Base-by-base conservation (phyloP, 2,797 vertebrate species). In the Crenichthys baileyi region DNA sequence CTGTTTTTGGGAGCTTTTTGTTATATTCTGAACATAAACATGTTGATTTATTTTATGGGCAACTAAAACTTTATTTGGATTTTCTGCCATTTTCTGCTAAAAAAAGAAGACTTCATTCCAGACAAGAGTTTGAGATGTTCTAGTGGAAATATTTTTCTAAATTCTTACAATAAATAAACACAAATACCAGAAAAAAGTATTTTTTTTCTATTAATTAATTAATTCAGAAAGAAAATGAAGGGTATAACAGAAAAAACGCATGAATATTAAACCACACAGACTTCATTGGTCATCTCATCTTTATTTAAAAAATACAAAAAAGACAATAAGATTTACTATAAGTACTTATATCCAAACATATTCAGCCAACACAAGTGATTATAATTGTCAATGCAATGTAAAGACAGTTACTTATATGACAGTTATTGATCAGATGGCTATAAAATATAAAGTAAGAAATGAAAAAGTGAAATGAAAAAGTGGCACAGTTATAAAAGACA, bases 301-400 rank as follows among this genome's bases (percentile, higher is more conserved):
- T 70, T 70, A 70, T 70, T 70, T 70, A 16, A 48, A 70, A 70
- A 46, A 70, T 70, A 70, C 67, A 70, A 70, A 70, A 51, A 70
- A 48, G 41, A 70, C 67, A 46, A 55, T 41, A 3, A 46, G 15
- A 67, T 24, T 22, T 44, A 67, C 20, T 4, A 12, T 44, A 67
- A n/a, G 9, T 4, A n/a, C 8, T 65, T 65, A 65, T 13, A 3
- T 39, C 22, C 53, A 55, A 70, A 70, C 65, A 68, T 44, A 68
- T 68, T 68, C 31, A 44, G 15, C 65, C 22, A 44, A 68, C 41
- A 70, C 41, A 48, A 26, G 39, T 44, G 63, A 44, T 68, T 70
- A 70, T 70, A 6, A 26, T 46, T 16, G 41, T 48, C 24, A 9
- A n/a, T 18, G 36, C 9, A 39, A 44, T 41, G 65, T 68, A 13